Evolutionary conservation across 2,113 vertebrate species (phyloP), one percentile per base, ranked within the genome.

Genomic region (Rhinolophus sinicus): DNA sequence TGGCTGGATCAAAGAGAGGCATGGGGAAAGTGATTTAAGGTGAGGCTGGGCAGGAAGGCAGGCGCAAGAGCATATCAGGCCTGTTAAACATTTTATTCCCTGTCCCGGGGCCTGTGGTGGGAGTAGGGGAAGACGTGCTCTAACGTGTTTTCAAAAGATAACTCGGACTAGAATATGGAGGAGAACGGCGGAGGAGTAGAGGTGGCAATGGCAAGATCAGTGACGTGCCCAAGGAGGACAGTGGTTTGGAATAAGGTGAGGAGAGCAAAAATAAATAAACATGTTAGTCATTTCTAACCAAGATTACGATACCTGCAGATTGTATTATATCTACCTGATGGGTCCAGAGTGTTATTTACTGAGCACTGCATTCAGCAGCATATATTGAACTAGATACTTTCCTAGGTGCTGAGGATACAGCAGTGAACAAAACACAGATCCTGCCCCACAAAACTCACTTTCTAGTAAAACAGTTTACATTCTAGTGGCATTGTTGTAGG

Each of bases 231-330:
- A 10, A 24, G 28, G 50, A 76, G 19, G 28, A 47, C 0, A 1
- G 50, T 9, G 14, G 52, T 72, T 77, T 84, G 73, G 72, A 65
- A 89, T 21, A 70, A 88, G n/a, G 11, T 24, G 33, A 62, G 16
- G 44, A 70, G 54, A 88, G 22, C 15, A 58, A 28, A 65, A 26
- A 28, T 58, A 56, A 70, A 58, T 21, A 15, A 81, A 44, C 24
- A 15, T 8, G 6, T 33, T 19, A 11, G 30, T 35, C 69, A 50
- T 78, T 85, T 94, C 24, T 38, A 83, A 26, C 33, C 54, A 52
- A 83, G 50, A 8, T n/a, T 26, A n/a, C 47, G n/a, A 10, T 52
- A 44, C 9, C 35, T 54, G 33, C 0, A 0, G 33, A 11, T 50
- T 62, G 50, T 12, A 15, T 14, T 47, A 9, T 24, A 70, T 16